These are phyloP conservation scores for Caenorhabditis doughertyi DNA, from an alignment of 2,888 invertebrate species.

Conservation along the genomic window DNA sequence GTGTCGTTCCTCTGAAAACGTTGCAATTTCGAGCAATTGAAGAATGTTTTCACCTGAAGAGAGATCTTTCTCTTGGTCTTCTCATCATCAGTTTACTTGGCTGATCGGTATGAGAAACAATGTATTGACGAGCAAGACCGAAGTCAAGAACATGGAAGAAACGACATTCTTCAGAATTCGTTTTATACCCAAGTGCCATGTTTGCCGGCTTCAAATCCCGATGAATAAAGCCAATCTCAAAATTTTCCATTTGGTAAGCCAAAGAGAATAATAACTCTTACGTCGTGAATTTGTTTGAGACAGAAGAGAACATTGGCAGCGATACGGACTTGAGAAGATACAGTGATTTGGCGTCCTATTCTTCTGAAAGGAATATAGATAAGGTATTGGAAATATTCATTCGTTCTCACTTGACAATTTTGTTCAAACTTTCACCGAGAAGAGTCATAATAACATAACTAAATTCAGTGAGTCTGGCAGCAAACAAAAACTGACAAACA, in stretches of 20 bases:
- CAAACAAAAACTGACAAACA: conserved; percentile 73
- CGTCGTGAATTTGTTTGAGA: conserved; percentile 79
- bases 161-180: conserved; percentile 57
- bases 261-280: conserved; percentile 30
- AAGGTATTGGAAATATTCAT: background rate
- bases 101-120: conserved; percentile 52
- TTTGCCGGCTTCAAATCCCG: conserved; percentile 75
- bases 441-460: conserved; percentile 79
- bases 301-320: conserved; percentile 75
- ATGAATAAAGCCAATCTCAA: conserved; percentile 73
- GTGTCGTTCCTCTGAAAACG: conserved; percentile 71
- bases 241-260: too few relatives aligned
- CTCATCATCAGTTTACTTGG: conserved; percentile 62
- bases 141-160: conserved; percentile 77
- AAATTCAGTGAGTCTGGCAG: conserved; percentile 72
- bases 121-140: conserved; percentile 75
- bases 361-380: conserved; percentile 22
- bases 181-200: conserved; percentile 58
- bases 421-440: conserved; percentile 72
- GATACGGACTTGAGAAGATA: conserved; percentile 74
- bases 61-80: conserved; percentile 64
- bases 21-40: too few relatives aligned
- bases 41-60: conserved; percentile 55
- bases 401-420: conserved; percentile 32
- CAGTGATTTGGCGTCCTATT: conserved; percentile 53